Conservation (phyloP, 2,113 vertebrate genomes). For the Cinclus mexicanus region DNA sequence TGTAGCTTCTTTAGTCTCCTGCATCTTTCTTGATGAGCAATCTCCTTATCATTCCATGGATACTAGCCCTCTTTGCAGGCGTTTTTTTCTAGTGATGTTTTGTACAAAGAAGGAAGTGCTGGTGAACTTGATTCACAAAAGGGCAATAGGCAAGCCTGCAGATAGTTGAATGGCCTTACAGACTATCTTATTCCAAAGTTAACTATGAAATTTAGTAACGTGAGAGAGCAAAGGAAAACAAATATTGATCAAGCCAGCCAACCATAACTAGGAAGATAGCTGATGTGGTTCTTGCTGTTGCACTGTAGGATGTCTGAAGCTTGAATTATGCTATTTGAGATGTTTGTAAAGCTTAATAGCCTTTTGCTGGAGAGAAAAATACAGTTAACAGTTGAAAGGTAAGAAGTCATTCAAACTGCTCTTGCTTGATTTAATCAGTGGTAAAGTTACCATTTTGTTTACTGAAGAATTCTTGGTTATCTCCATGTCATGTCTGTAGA, state of each 20-base stretch:
- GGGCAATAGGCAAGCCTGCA: background rate
- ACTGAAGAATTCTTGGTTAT: background rate
- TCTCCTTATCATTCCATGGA: background rate
- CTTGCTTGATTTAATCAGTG: background rate
- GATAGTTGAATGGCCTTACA: background rate
- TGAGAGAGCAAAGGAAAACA: background rate
- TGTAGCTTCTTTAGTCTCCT: background rate
- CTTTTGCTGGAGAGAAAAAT: background rate
- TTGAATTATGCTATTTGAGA: background rate
- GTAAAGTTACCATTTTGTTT: background rate
- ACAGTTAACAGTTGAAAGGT: background rate
- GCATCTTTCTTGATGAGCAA: background rate
- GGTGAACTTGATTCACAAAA: background rate
- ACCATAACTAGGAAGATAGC: background rate
- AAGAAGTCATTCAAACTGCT: background rate
- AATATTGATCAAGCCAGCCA: background rate
- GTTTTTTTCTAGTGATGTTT: background rate
- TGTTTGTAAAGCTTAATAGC: background rate
- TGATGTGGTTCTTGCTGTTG: background rate
- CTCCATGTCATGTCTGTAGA: background rate
- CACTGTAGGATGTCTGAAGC: background rate
- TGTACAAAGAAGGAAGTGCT: background rate
- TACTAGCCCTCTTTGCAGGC: background rate
- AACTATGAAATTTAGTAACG: background rate
- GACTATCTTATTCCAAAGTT: background rate